Base-by-base conservation (phyloP, 2,113 vertebrate genomes). In the Cyprinodon tularosa region DNA sequence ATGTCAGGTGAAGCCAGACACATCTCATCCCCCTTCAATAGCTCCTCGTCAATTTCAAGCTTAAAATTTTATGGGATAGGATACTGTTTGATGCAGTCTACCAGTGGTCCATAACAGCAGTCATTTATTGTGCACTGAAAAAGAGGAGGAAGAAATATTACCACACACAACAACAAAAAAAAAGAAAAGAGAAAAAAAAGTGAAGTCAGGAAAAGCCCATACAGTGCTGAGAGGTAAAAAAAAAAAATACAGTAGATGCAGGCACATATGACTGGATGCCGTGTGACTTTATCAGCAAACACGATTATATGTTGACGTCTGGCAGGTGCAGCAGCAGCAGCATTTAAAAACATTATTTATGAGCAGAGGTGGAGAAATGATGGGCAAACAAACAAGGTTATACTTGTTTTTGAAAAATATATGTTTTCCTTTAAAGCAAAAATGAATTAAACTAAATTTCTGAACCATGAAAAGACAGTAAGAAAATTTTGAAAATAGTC, bases 11-110 rank as follows among this genome's bases (percentile, higher is more conserved):
- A 94, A 95, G 94, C 95, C 93, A 95, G 95, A 96, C 95, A 95
- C 94, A 93, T 96, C 95, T 96, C 93, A 93, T 96, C 95, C 92
- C 91, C 93, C 91, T 93, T 91, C 93, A 95, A 94, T 90, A 94
- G 94, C 94, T 95, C 93, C 95, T 97, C 94, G 93, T 97, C 96
- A 96, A 96, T 94, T 96, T 90, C 91, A 93, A 95, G 94, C 95
- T 92, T 96, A 96, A 97, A 94, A 95, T 97, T 97, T 98, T 97
- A 97, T 96, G 95, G 93, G 94, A 94, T 96, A 99, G 97, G 98
- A 99, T 99, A 99, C 98, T 99, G 98, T 96, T 99, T 99, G 96
- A 99, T 99, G 96, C 97, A 97, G 96, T 99, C 98, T 92, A 99
- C 98, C 96, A 99, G 95, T 82, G 98, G 98, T 95, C 98, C 98